A percentile compares a stretch with the other conserved stretches of the same genome.
These are phyloP conservation scores for Micromesistius poutassou DNA, from an alignment of 2,797 vertebrate genomes.

Conservation along the genomic window DNA sequence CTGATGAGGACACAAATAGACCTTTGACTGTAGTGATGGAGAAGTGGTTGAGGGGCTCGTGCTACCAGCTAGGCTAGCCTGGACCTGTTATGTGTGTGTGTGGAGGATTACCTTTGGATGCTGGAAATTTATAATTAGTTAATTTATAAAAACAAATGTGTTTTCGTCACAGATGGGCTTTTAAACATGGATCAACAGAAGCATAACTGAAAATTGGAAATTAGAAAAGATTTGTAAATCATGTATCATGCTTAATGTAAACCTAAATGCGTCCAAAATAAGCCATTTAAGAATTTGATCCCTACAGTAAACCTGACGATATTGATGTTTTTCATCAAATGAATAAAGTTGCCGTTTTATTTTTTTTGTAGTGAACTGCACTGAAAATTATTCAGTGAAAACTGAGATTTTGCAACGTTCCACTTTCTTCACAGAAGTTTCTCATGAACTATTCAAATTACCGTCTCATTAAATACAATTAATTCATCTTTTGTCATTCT, in stretches of 20 bases:
- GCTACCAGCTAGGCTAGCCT: not conserved
- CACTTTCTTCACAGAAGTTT: not conserved
- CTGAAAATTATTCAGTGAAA: not conserved
- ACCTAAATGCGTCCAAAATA: not conserved
- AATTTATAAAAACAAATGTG: too few species aligned
- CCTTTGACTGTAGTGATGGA: not conserved
- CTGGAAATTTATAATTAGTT: too few species aligned
- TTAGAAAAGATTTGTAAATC: not conserved
- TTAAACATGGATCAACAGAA: not conserved
- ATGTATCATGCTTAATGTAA: not conserved
- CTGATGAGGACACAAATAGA: conserved; percentile 16
- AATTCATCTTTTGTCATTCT: not conserved
- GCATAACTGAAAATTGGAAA: not conserved
- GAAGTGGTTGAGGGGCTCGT: not conserved
- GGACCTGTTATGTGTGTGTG: not conserved
- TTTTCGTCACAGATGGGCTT: not conserved
- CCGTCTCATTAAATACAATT: not conserved
- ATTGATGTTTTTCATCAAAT: not conserved
- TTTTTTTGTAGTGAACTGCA: not conserved
- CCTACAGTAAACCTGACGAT: not conserved
- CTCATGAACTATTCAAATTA: conserved; percentile 1
- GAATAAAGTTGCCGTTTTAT: not conserved
- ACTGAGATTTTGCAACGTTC: not conserved
- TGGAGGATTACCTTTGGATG: not conserved
- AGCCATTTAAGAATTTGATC: not conserved